phyloP scores from a whole-genome alignment of 2,113 vertebrate species.

The Vulpes lagopus region DNA sequence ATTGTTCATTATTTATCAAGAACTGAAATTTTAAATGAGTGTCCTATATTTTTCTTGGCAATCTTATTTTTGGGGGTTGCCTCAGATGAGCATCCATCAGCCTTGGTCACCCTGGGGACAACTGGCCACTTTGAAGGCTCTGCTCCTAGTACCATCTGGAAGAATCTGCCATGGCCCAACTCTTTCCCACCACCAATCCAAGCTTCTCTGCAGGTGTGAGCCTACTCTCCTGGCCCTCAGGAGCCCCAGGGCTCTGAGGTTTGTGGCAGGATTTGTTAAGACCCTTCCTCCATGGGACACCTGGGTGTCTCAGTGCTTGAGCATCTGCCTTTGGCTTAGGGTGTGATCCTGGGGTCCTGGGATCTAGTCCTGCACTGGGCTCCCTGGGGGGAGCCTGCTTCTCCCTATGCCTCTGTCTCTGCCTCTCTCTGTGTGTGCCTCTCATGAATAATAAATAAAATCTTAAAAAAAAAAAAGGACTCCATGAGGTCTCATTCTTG shows the following conservation, averaged over 20 bases:
- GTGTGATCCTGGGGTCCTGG: too few relatives aligned
- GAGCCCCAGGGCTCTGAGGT: not conserved
- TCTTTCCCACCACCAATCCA: not conserved
- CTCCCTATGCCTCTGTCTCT: too few relatives aligned
- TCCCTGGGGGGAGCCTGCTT: too few relatives aligned
- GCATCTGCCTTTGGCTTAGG: too few relatives aligned
- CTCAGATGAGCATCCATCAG: not conserved
- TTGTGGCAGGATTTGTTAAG: too few relatives aligned
- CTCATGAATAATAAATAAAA: too few relatives aligned
- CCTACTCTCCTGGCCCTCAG: too few relatives aligned
- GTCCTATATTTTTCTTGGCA: not conserved
- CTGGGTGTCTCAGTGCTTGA: too few relatives aligned
- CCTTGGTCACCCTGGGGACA: not conserved
- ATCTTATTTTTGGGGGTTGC: not conserved
- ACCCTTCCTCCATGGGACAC: not conserved
- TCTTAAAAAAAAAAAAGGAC: too few relatives aligned
- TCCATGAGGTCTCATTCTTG: not conserved
- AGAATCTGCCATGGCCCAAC: not conserved
- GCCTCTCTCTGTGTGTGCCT: too few relatives aligned
- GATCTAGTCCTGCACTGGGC: too few relatives aligned
- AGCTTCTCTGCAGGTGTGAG: not conserved
- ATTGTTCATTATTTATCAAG: not conserved
- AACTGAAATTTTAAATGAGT: not conserved
- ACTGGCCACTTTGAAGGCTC: not conserved
- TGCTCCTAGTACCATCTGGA: not conserved